Conservation (phyloP, 2,888 invertebrate species). For the Blastobasis adustella region DNA sequence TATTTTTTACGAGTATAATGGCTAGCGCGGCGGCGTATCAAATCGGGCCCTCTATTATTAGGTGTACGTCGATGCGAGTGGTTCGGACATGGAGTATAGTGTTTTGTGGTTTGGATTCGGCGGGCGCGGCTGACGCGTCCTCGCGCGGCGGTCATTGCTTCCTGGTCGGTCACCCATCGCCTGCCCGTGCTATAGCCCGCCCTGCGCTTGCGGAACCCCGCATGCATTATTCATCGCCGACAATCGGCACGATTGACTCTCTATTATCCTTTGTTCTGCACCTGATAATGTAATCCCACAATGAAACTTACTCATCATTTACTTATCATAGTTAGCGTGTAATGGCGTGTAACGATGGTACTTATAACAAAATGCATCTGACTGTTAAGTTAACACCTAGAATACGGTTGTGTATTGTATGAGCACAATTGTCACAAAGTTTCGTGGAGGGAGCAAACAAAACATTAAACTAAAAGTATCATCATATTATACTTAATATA, state of each 20-base stretch:
- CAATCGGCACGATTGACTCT: conserved; percentile 26
- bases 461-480: no score
- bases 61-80: conserved; percentile 11
- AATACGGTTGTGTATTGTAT: neutral
- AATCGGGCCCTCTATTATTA: conserved; percentile 7
- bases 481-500: no score
- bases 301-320: conserved; percentile 22
- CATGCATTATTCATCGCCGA: conserved; percentile 49
- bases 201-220: conserved; percentile 22
- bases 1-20: neutral
- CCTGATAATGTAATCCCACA: conserved; percentile 29
- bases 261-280: conserved; percentile 50
- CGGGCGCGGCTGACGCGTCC: conserved; percentile 24
- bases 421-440: no score
- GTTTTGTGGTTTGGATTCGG: no score
- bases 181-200: conserved; percentile 22
- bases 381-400: neutral
- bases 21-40: neutral
- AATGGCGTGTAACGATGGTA: conserved; percentile 13
- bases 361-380: neutral
- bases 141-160: conserved; percentile 62
- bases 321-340: conserved; percentile 19
- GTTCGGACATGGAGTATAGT: conserved; percentile 15
- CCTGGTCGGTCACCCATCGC: conserved; percentile 40
- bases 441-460: no score